Base-by-base conservation (phyloP, 2,797 vertebrate species). In the Sebastes iracundus region DNA sequence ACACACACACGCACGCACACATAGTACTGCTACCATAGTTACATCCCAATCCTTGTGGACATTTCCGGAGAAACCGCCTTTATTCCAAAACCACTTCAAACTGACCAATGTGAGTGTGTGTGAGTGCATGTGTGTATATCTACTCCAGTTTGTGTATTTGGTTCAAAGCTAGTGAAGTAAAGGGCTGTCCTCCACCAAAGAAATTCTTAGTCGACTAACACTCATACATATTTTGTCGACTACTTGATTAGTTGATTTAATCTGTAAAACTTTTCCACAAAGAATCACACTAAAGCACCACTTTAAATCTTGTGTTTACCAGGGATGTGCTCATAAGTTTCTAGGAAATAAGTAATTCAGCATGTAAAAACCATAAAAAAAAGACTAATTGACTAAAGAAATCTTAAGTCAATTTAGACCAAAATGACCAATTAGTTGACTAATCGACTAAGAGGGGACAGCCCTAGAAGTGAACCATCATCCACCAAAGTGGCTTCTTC, bases 11-110 rank as follows among this genome's bases (percentile, higher is more conserved):
- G 4, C n/a, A 73, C 22, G 23, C 62, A 77, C 52, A 38, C 32
- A 63, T n/a, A 55, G 23, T 16, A 23, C 38, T 33, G 35, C 58
- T 58, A 62, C 62, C 60, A 63, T 64, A 79, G 85, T 79, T 86
- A 81, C 61, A 82, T 68, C 32, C 30, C 53, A 82, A 82, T 88
- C 64, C 70, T 16, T 77, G 28, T 42, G 63, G 77, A 71, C 60
- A 35, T 77, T 62, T 82, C 27, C 9, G 13, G 52, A 56, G 28
- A 68, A 72, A 67, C 60, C 56, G n/a, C 16, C 25, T 80, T 63
- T 25, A 72, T 23, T 72, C 32, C 22, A 28, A 77, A 79, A 63
- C 52, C 62, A 72, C 63, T 81, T 85, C 22, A 81, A 80, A 83
- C 78, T 63, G 22, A 84, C 63, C 53, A 32, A 5, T 10, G 6